These are phyloP conservation scores for Dromiciops gliroides DNA, from an alignment of 2,113 vertebrate genomes.

Conservation along the genomic window DNA sequence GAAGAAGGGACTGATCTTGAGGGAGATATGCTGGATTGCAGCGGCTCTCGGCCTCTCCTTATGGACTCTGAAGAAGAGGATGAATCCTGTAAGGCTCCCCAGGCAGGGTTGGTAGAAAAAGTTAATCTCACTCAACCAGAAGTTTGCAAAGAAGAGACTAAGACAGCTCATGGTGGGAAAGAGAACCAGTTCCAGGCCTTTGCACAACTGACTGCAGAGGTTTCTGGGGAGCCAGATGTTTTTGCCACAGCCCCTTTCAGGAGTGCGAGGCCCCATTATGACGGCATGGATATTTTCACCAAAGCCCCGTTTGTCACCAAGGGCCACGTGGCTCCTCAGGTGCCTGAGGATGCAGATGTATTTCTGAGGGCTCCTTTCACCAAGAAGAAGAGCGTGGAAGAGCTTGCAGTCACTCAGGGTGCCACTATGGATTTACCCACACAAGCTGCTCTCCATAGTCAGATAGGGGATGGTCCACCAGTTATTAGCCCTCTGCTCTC, in stretches of 20 bases:
- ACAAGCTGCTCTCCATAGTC: background rate
- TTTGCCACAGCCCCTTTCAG: constrained; percentile 93
- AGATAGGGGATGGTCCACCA: constrained; percentile 36
- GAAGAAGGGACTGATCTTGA: constrained; percentile 89
- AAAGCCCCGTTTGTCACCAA: constrained; percentile 92
- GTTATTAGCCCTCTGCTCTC: constrained; percentile 37
- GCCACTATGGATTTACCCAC: constrained; percentile 49
- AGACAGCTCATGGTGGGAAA: constrained; percentile 24
- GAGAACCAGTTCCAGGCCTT: constrained; percentile 65
- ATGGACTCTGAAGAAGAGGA: constrained; percentile 96
- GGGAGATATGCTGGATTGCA: constrained; percentile 88
- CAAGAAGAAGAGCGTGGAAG: constrained; percentile 87
- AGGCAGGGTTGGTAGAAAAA: constrained; percentile 57
- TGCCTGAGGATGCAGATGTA: constrained; percentile 87
- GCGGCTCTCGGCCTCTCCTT: constrained; percentile 93
- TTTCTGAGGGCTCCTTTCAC: constrained; percentile 96
- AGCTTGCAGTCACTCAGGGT: constrained; percentile 54
- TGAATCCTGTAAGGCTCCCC: constrained; percentile 69
- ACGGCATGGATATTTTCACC: constrained; percentile 90
- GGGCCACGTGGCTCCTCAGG: constrained; percentile 38
- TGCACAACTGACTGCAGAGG: constrained; percentile 29
- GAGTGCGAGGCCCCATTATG: constrained; percentile 73
- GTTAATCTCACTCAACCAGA: background rate
- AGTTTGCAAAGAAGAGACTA: constrained; percentile 58
- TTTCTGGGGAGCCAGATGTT: constrained; percentile 82